Evolutionary conservation across 1,140 invertebrate species (phyloP), one percentile per base, ranked within the genome.

Genomic region (Trichonephila clavipes): DNA sequence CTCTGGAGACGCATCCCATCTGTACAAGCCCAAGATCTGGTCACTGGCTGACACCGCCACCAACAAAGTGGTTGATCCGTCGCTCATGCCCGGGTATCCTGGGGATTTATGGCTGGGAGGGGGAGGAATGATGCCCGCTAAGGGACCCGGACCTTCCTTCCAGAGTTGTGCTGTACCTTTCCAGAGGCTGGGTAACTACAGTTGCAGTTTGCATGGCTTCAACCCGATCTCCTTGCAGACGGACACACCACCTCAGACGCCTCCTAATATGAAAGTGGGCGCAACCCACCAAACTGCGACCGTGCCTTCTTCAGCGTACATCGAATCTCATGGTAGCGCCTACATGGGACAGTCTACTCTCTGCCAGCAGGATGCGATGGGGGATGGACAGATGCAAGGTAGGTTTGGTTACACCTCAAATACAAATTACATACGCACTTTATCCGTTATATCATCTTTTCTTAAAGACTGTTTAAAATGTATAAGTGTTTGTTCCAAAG

Each of bases 31-130:
- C 34, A 99, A 99, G 96, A 99, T 99, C 95, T 99, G 98, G 99
- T 99, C 98, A 10, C 95, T 99, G 94, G 98, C 98, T 51, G 98
- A 99, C 96, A 99, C 98, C 59, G 98, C 98, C 24, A 98, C 98
- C n/a, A 99, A 98, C 96, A 99, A 99, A 96, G 83, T 21, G 21
- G 81, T 87, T 3, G 82, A 86, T 16, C 66, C 62, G 1, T 10
- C 83, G 0, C 90, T 85, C 40, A 64, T 58, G 61, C 83, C 62
- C 10, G 81, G 51, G 3, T 28, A 40, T n/a, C 44, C 66, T 5
- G 59, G 61, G 10, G 83, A 93, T 24, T 28, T 72, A 7, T 77
- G 72, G 72, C 28, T 77, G 14, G 34, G 90, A 87, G 66, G 58
- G 40, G 34, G 51, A 28, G n/a, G 44, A 14, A 89, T 72, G 89